A percentile compares a stretch with the other conserved stretches of the same genome.
Conservation (phyloP, 2,113 vertebrate species). For the Brachyhypopomus occidentalis region DNA sequence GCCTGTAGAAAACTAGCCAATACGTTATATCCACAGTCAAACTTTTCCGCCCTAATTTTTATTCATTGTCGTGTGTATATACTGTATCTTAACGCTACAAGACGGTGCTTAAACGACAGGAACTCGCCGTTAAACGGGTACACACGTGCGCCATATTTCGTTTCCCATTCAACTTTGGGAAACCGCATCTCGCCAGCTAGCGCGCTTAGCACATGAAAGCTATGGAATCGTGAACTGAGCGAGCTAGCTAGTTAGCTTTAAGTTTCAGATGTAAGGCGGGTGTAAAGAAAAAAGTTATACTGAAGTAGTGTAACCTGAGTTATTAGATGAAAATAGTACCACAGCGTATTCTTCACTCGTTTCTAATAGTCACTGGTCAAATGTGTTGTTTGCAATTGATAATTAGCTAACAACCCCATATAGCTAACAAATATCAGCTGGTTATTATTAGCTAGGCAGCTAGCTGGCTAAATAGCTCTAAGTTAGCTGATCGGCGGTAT, state of each 20-base stretch:
- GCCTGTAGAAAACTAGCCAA: too few relatives aligned
- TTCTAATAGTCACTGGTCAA: background rate
- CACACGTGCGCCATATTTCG: conserved; percentile 27
- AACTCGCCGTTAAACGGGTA: background rate
- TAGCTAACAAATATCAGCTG: conserved; percentile 45
- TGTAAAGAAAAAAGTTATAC: conserved; percentile 4
- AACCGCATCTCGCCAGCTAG: conserved; percentile 16
- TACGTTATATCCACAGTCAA: too few relatives aligned
- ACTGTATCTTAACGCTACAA: background rate
- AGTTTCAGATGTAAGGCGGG: too few relatives aligned
- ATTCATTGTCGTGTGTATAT: background rate
- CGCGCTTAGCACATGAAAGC: background rate
- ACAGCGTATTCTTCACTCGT: background rate
- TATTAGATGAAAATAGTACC: background rate
- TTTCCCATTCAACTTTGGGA: conserved; percentile 41
- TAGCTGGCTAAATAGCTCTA: conserved; percentile 29
- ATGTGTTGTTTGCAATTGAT: background rate
- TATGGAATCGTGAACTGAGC: background rate
- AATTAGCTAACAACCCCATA: conserved; percentile 21
- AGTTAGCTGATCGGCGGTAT: conserved; percentile 45
- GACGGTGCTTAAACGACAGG: background rate
- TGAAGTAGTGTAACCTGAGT: background rate
- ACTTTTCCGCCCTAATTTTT: background rate
- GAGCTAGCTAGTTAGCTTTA: too few relatives aligned
- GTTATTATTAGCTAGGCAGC: conserved; percentile 52